Evolutionary conservation across 2,113 vertebrate species (phyloP).

Genomic region (Glaucidium brasilianum): DNA sequence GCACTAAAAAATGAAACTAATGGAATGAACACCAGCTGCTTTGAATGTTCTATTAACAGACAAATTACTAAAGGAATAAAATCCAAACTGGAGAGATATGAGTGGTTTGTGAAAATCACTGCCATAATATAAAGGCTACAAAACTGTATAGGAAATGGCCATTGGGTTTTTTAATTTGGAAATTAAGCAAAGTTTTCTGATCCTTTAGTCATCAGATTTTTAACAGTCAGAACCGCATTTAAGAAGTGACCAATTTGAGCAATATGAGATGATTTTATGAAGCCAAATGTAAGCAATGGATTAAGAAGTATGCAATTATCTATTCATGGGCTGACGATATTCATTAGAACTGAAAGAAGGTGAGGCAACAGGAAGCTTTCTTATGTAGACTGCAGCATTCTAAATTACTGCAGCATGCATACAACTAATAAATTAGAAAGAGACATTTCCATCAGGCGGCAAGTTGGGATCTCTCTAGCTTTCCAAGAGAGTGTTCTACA

Average conservation of each 20-base stretch:
- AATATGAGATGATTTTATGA: not conserved
- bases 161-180: not conserved
- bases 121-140: not conserved
- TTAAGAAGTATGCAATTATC: not conserved
- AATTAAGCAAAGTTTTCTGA: not conserved
- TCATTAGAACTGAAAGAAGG: not conserved
- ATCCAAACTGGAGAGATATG: not conserved
- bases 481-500: not conserved
- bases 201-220: not conserved
- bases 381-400: not conserved
- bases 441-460: not conserved
- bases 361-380: not conserved
- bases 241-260: not conserved
- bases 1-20: not conserved
- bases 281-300: not conserved
- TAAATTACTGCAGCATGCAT: not conserved
- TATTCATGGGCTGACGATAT: not conserved
- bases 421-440: not conserved
- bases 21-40: not conserved
- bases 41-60: not conserved
- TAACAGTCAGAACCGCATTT: not conserved
- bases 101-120: not conserved
- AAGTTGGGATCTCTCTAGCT: not conserved
- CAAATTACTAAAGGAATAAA: not conserved
- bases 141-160: not conserved